A percentile compares a stretch with the other conserved stretches of the same genome.
Evolutionary conservation across 2,797 vertebrate genomes (phyloP).

Genomic region (Hoplostethus atlanticus): DNA sequence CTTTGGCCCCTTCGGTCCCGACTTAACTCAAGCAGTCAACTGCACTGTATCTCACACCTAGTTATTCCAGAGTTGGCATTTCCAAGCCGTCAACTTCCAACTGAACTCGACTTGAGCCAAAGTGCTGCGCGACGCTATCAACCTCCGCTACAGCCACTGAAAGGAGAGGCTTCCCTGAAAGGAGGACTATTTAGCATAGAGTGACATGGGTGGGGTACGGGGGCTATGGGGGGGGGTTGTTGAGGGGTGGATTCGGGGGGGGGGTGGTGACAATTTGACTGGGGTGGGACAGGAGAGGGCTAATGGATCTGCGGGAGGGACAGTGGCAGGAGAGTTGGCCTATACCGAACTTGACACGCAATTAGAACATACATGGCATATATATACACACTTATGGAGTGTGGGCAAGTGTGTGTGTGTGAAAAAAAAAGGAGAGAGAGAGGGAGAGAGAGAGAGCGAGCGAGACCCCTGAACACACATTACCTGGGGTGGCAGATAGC

Average conservation of each 20-base stretch:
- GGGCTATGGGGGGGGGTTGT: background rate
- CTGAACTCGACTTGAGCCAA: conserved; percentile 41
- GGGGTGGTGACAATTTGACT: conserved; percentile 56
- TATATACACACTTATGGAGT: conserved; percentile 30
- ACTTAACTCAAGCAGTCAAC: conserved; percentile 28
- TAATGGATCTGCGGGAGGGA: conserved; percentile 54
- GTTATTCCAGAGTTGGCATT: conserved; percentile 32
- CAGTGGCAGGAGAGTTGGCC: conserved; percentile 58
- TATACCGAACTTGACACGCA: conserved; percentile 65
- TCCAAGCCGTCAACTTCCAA: conserved; percentile 29
- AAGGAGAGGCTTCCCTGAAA: conserved; percentile 37
- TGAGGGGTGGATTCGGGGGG: background rate
- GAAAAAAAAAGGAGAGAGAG: background rate
- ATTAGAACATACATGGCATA: conserved; percentile 66
- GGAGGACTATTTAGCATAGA: conserved; percentile 60
- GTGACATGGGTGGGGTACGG: conserved; percentile 36
- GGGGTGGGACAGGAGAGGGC: conserved; percentile 37
- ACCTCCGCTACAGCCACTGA: conserved; percentile 15
- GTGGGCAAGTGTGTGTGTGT: conserved; percentile 7
- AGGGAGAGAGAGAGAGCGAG: background rate
- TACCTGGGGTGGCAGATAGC: conserved; percentile 35
- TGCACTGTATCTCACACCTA: conserved; percentile 26
- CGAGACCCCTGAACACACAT: conserved; percentile 24
- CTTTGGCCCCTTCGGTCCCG: conserved; percentile 14
- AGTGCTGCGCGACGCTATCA: conserved; percentile 30